phyloP scores from a whole-genome alignment of 2,113 vertebrate species.

The Vicugna pacos region DNA sequence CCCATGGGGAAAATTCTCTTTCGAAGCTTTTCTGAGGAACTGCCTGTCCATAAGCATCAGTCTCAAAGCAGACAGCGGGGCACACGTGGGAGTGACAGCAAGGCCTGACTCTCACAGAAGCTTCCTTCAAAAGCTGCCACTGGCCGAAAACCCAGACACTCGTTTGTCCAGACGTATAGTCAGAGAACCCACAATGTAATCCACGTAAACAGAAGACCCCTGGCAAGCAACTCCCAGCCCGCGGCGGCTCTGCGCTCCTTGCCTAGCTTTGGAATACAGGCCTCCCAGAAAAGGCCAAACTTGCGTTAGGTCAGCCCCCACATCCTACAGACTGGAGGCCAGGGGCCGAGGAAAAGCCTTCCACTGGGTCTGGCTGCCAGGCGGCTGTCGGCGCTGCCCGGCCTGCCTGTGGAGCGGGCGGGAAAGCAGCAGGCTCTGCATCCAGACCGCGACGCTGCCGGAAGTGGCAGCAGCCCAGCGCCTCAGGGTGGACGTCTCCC shows the following conservation, averaged over 20 bases:
- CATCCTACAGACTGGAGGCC: not conserved
- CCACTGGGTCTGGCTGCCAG: not conserved
- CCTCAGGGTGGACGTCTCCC: not conserved
- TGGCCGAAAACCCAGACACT: not conserved
- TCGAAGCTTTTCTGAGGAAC: not conserved
- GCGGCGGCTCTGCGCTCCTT: not conserved
- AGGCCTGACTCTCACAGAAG: not conserved
- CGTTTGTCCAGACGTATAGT: not conserved
- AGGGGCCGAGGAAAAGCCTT: not conserved
- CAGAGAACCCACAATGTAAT: not conserved
- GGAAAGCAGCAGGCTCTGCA: not conserved
- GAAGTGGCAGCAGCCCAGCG: not conserved
- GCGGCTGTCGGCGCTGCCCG: not conserved
- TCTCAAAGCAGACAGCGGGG: not conserved
- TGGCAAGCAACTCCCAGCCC: not conserved
- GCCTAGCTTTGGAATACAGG: not conserved
- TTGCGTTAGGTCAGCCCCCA: not conserved
- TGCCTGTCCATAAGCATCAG: not conserved
- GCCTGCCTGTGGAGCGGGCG: not conserved
- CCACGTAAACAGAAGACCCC: not conserved
- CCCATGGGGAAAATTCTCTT: not conserved
- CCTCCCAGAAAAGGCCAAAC: not conserved
- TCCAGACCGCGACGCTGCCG: not conserved
- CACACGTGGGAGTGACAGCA: not conserved
- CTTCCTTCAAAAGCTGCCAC: not conserved